Base-by-base conservation (phyloP, 2,888 invertebrate species). In the Orchestes rusci region DNA sequence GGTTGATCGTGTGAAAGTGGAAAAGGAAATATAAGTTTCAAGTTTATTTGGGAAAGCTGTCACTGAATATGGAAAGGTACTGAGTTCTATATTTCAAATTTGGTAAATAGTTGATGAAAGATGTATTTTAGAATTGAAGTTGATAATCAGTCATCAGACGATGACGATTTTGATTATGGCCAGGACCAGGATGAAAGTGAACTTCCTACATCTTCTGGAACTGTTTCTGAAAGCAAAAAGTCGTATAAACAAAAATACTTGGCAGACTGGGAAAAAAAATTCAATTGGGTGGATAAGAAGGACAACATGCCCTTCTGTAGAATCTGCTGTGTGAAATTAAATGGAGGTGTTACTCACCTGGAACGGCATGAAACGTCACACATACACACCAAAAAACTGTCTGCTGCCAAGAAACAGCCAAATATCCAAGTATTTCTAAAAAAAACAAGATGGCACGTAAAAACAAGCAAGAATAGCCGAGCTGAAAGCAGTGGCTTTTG, bases 401-500 rank as follows among this genome's bases (percentile, higher is more conserved):
- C 18, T 27, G 23, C 43, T 16, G 30, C 31, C 19, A 17, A 34
- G 28, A 36, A 30, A 23, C 36, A 28, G 19, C 36, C 43, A 8
- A 36, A 36, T 30, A 43, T 31, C 23, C 13, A 37, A 15, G 34
- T 12, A 15, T 43, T 43, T 16, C 23, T 31, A 4, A 36, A 29
- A 33, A 33, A 18, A 34, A 32, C 16, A 19, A 32, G 18, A 33
- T 15, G 33, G 19, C n/a, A 23, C 31, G 18, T 23, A 35, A 15
- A 36, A 36, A 36, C 35, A 36, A 37, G 19, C 23, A n/a, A 43
- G 31, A 28, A 31, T 31, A 12, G 43, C 43, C 5, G 36, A 43
- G 20, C 12, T 35, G 16, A 43, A 36, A 37, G 18, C 37, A 2
- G 30, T 43, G 20, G 23, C 36, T 4, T 43, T 43, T 18, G 37